These are phyloP conservation scores for Empis stercorea DNA, from an alignment of 2,888 invertebrate species.

Conservation along the genomic window DNA sequence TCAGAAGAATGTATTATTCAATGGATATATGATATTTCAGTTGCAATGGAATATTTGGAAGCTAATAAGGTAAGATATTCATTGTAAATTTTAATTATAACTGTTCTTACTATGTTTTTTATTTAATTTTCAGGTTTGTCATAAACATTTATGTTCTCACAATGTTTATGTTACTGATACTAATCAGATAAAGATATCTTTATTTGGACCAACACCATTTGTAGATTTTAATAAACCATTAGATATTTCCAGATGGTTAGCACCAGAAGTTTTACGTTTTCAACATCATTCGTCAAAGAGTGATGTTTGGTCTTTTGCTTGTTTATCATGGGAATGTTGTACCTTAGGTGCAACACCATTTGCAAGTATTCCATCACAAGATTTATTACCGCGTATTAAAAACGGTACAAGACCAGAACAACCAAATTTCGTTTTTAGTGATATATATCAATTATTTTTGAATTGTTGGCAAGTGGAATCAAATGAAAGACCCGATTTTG, in stretches of 20 bases:
- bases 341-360: conserved; percentile 71
- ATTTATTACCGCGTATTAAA: conserved; percentile 52
- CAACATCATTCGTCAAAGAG: conserved; percentile 56
- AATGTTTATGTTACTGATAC: conserved; percentile 54
- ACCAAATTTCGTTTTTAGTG: conserved; percentile 59
- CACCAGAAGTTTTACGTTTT: conserved; percentile 61
- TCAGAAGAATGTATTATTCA: conserved; percentile 50
- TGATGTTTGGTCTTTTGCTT: conserved; percentile 74
- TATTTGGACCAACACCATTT: conserved; percentile 61
- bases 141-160: conserved; percentile 58
- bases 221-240: conserved; percentile 49
- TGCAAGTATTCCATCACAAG: conserved; percentile 50
- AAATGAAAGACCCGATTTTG: conserved; percentile 63
- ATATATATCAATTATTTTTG: conserved; percentile 66
- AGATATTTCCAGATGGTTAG: conserved; percentile 67
- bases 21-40: conserved; percentile 51
- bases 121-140: conserved; percentile 50
- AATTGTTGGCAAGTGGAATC: conserved; percentile 77
- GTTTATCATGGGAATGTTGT: conserved; percentile 70
- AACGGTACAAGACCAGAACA: conserved; percentile 61
- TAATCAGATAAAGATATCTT: conserved; percentile 56
- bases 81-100: background rate
- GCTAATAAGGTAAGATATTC: conserved; percentile 39
- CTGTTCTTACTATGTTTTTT: conserved; percentile 9
- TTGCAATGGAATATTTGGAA: conserved; percentile 58